Conservation (phyloP, 2,888 invertebrate genomes). For the Lingula anatina region DNA sequence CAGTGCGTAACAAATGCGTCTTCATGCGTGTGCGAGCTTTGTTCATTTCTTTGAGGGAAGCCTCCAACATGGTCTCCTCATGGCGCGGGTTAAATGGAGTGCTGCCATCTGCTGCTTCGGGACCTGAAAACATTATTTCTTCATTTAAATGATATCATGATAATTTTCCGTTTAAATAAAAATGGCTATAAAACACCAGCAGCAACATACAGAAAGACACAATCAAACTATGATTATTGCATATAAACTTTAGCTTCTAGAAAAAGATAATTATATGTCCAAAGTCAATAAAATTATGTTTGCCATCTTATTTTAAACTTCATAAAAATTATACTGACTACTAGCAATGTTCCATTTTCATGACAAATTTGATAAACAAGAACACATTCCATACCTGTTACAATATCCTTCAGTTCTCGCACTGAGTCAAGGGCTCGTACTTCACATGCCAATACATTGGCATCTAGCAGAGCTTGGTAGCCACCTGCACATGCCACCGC, state of each 20-base stretch:
- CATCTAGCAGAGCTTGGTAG: constrained; percentile 39
- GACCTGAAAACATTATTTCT: background rate
- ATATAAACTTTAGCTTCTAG: too few species aligned
- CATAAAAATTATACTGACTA: too few species aligned
- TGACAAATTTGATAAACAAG: background rate
- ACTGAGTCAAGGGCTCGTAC: constrained; percentile 30
- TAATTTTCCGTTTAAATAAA: too few species aligned
- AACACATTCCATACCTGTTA: constrained; percentile 21
- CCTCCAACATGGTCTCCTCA: constrained; percentile 30
- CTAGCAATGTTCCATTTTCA: too few species aligned
- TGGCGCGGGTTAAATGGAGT: constrained; percentile 24
- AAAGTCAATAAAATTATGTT: too few species aligned
- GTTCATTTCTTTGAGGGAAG: constrained; percentile 33
- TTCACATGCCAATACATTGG: constrained; percentile 38
- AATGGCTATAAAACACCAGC: too few species aligned
- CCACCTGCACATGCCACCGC: constrained; percentile 39
- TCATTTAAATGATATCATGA: too few species aligned
- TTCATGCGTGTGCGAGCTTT: constrained; percentile 31
- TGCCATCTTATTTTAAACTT: too few species aligned
- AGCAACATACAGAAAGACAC: too few species aligned
- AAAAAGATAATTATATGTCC: too few species aligned
- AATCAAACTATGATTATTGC: too few species aligned
- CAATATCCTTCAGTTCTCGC: constrained; percentile 28
- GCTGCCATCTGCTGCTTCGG: constrained; percentile 1
- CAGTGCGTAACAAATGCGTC: constrained; percentile 23